phyloP scores from a whole-genome alignment of 2,113 vertebrate species.

The Apteryx owenii region DNA sequence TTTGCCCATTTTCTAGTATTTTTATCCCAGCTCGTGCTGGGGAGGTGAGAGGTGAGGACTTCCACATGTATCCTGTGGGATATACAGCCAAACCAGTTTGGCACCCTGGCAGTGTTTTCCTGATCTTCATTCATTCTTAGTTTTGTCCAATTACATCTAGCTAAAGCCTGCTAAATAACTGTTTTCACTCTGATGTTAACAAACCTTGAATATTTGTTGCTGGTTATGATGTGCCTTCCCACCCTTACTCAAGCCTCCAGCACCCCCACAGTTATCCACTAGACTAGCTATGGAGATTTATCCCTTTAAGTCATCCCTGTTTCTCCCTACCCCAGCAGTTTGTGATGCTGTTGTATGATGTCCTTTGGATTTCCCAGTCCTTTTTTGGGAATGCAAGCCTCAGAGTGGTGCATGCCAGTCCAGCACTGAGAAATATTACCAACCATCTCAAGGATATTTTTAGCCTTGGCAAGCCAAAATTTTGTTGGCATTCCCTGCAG shows the following conservation, averaged over 20 bases:
- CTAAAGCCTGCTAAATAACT: conserved; percentile 5
- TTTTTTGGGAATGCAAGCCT: neutral
- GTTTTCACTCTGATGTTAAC: neutral
- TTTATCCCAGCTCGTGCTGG: neutral
- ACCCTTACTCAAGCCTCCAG: neutral
- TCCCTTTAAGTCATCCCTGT: neutral
- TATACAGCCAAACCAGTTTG: neutral
- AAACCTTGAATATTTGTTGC: neutral
- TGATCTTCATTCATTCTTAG: neutral
- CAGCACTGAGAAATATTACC: neutral
- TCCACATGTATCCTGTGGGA: neutral
- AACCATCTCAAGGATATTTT: neutral
- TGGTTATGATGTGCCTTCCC: neutral
- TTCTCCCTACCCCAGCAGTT: neutral
- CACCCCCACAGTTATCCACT: neutral
- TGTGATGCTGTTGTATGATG: neutral
- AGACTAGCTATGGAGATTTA: neutral
- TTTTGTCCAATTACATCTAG: neutral
- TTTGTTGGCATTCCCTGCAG: neutral
- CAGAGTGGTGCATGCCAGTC: neutral
- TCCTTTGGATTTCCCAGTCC: neutral
- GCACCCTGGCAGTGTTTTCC: neutral
- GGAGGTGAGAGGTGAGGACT: neutral
- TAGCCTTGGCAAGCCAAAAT: neutral
- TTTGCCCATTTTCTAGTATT: neutral